Percentiles rank a stretch among this genome's conserved stretches.
phyloP scores from a whole-genome alignment of 2,113 vertebrate species.

The Leptocoma aspasia region DNA sequence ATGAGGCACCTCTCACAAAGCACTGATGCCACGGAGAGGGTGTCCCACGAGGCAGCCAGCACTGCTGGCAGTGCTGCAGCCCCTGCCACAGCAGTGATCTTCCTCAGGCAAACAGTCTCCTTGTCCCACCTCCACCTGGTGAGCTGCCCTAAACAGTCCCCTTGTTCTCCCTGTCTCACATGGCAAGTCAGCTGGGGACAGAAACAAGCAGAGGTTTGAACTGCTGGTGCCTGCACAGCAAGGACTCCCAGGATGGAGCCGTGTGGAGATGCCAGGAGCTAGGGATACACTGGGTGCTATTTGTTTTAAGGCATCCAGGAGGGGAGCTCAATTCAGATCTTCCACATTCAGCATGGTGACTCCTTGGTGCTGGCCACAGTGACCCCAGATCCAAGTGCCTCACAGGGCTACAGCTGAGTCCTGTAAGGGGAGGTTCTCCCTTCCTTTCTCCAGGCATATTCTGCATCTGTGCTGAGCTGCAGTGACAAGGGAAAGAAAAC shows the following conservation, averaged over 20 bases:
- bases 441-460: accelerated
- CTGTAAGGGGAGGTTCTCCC: neutral
- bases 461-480: neutral
- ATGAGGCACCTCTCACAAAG: neutral
- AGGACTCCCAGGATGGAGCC: neutral
- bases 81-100: conserved; percentile 52
- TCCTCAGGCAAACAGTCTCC: conserved; percentile 26
- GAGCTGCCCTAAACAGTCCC: neutral
- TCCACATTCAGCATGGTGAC: neutral
- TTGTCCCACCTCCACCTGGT: neutral
- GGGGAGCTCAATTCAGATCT: neutral
- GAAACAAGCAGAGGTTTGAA: neutral
- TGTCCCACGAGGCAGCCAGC: conserved; percentile 65
- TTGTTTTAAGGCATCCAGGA: neutral
- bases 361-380: neutral
- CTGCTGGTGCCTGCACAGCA: neutral
- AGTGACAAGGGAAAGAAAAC: neutral
- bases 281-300: neutral
- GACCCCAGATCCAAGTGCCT: neutral
- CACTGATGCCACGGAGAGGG: conserved; percentile 62
- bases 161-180: neutral
- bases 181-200: neutral
- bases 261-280: neutral
- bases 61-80: conserved; percentile 58
- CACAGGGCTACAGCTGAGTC: accelerated